These are phyloP conservation scores for Synergus umbraculus DNA, from an alignment of 2,888 invertebrate genomes.

Conservation along the genomic window DNA sequence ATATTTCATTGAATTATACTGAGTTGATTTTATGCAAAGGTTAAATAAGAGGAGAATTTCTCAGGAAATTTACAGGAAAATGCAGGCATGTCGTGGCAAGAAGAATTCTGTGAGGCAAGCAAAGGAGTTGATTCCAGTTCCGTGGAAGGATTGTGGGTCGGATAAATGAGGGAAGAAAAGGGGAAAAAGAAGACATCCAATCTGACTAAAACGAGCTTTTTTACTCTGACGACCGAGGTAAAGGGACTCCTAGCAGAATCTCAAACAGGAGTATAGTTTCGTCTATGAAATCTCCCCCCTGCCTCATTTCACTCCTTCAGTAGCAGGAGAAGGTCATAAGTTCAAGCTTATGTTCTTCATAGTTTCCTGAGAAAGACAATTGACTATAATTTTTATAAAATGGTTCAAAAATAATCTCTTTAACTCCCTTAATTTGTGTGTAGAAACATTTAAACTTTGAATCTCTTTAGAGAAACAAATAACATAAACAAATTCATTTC, in stretches of 20 bases:
- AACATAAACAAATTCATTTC: background rate
- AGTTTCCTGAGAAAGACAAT: conserved; percentile 10
- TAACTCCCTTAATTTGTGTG: background rate
- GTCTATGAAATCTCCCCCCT: conserved; percentile 7
- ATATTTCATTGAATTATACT: background rate
- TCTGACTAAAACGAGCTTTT: conserved; percentile 60
- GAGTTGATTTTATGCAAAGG: background rate
- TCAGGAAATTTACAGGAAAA: background rate
- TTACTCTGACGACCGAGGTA: conserved; percentile 48
- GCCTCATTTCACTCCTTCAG: conserved; percentile 22
- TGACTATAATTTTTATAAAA: background rate
- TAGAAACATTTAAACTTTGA: conserved; percentile 24
- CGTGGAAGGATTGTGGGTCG: conserved; percentile 10
- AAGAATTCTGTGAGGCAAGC: background rate
- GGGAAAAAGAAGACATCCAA: conserved; percentile 53
- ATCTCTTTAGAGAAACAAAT: background rate
- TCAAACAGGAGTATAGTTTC: conserved; percentile 35
- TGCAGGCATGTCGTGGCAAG: background rate
- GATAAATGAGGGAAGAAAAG: conserved; percentile 37
- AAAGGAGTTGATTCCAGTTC: conserved; percentile 4
- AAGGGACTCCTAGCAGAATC: conserved; percentile 47
- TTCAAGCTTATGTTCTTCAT: conserved; percentile 14
- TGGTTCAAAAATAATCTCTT: background rate
- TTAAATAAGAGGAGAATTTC: background rate
- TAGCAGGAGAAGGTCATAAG: conserved; percentile 19